Base-by-base conservation (phyloP, 1,140 invertebrate genomes). In the Hestina assimilis region DNA sequence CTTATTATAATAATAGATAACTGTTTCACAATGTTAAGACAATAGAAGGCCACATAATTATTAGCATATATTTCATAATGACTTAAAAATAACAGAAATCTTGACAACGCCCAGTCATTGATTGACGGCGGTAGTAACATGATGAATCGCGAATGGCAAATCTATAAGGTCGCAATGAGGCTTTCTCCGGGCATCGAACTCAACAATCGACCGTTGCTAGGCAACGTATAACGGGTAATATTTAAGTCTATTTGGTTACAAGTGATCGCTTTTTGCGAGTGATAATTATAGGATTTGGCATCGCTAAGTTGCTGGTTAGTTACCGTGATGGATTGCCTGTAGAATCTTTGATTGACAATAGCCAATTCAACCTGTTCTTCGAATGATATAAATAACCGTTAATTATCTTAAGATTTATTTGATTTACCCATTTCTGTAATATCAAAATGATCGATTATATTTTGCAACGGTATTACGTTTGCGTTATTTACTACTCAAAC, bases 81-180 rank as follows among this genome's bases (percentile, higher is more conserved):
- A 66, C 53, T 60, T 51, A 53, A 45, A 54, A 59, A 35, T 11
- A 31, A 54, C 35, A 54, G 52, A 35, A 33, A 58, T 47, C 47
- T 50, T 53, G 29, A 33, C 46, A 61, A 45, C 51, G 33, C 33
- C 50, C 47, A 28, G 45, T 45, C 43, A 45, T 59, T 75, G 69
- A 74, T 74, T 76, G 76, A 75, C 73, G 67, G 69, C 54, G 54
- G 47, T 58, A 54, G 52, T 77, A 73, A 76, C 73, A 84, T 79
- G 75, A 87, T 84, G 71, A 82, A 87, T 83, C 66, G 83, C 78
- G 77, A 83, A 76, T 76, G 59, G 72, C 71, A 65, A 84, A 87
- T 80, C 71, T 75, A 78, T 75, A 75, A 78, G 73, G 71, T 81
- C 74, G 75, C 64, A 69, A 63, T 68, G 68, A 63, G 75, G 70